phyloP scores from a whole-genome alignment of 2,888 invertebrate genomes.

The Uropetala carovei region DNA sequence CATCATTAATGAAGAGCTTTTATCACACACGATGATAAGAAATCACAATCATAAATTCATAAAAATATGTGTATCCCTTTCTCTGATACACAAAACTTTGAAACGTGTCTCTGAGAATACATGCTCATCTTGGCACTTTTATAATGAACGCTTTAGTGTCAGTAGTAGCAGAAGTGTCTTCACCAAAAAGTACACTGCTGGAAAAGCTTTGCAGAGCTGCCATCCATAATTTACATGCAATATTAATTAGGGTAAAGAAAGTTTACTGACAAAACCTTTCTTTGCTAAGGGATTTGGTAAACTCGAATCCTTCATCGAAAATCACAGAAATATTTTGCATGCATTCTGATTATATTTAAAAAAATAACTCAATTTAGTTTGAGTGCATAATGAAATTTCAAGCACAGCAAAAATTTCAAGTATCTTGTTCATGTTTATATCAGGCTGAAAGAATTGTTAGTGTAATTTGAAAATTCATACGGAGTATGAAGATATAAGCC shows the following conservation, averaged over 20 bases:
- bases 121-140: conserved; percentile 48
- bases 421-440: conserved; percentile 40
- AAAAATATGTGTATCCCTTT: conserved; percentile 30
- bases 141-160: conserved; percentile 50
- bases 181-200: conserved; percentile 23
- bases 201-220: conserved; percentile 36
- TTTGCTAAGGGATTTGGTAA: conserved; percentile 3
- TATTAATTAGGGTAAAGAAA: conserved; percentile 30
- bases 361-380: conserved; percentile 23
- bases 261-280: neutral
- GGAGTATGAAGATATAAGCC: conserved; percentile 14
- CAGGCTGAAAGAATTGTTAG: conserved; percentile 39
- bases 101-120: neutral
- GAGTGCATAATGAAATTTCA: conserved; percentile 9
- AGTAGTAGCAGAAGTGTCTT: conserved; percentile 40
- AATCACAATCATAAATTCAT: neutral
- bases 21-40: neutral
- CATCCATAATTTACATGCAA: conserved; percentile 42
- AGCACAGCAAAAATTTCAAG: neutral
- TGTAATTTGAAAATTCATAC: conserved; percentile 37
- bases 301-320: conserved; percentile 8
- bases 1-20: conserved; percentile 24
- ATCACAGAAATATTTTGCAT: conserved; percentile 25
- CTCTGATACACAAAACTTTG: neutral
- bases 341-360: neutral